phyloP scores from a whole-genome alignment of 2,888 invertebrate genomes.

The Agrilus mali region DNA sequence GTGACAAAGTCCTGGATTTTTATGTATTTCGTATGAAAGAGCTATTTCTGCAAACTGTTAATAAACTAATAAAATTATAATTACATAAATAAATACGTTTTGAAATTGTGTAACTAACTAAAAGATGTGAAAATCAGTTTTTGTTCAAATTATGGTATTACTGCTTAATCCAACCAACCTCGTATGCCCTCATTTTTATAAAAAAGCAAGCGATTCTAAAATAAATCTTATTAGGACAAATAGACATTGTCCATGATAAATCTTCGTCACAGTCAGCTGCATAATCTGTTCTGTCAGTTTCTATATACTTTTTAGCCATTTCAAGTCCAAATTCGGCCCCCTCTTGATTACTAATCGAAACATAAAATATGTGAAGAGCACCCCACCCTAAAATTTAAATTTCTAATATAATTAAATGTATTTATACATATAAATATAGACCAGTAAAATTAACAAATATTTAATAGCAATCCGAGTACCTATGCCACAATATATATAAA shows the following conservation, averaged over 20 bases:
- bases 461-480: too few relatives aligned
- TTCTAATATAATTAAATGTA: not conserved
- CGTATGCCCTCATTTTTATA: constrained; percentile 25
- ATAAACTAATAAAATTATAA: not conserved
- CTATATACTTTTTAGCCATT: constrained; percentile 22
- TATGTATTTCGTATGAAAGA: constrained; percentile 22
- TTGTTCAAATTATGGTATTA: too few relatives aligned
- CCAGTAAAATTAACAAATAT: too few relatives aligned
- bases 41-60: constrained; percentile 25
- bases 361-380: constrained; percentile 26
- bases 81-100: too few relatives aligned
- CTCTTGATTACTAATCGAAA: constrained; percentile 20
- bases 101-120: too few relatives aligned
- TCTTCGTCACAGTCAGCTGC: constrained; percentile 20
- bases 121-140: too few relatives aligned
- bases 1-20: constrained; percentile 21
- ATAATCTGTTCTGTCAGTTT: constrained; percentile 13
- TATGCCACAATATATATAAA: too few relatives aligned
- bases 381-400: constrained; percentile 23
- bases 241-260: constrained; percentile 23
- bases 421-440: not conserved
- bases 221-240: constrained; percentile 22
- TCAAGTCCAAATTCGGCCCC: constrained; percentile 26
- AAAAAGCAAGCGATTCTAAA: constrained; percentile 23
- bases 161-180: constrained; percentile 9